phyloP scores from a whole-genome alignment of 2,113 vertebrate genomes.

The Chrysochloris asiatica region DNA sequence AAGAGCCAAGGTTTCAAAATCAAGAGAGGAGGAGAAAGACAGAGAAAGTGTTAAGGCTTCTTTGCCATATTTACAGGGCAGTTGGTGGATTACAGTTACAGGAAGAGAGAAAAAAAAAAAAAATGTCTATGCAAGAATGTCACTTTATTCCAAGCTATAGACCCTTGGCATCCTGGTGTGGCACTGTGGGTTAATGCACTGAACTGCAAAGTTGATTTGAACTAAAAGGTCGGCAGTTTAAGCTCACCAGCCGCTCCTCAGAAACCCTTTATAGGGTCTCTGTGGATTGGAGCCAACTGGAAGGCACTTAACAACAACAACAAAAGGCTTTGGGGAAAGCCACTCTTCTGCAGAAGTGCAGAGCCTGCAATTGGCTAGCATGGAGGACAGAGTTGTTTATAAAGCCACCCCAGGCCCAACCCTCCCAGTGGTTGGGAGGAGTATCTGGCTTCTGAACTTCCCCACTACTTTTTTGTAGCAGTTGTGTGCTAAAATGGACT shows the following conservation, averaged over 20 bases:
- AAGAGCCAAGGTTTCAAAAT: background rate
- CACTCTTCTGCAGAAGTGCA: accelerated
- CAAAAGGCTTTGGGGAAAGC: no score
- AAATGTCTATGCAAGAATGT: background rate
- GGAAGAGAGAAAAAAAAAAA: background rate
- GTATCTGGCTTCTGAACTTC: background rate
- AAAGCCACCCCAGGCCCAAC: background rate
- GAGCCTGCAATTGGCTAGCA: background rate
- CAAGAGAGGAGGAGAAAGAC: background rate
- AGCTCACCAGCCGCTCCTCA: no score
- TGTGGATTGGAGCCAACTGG: no score
- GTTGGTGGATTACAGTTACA: no score
- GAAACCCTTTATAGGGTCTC: no score
- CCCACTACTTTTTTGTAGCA: no score
- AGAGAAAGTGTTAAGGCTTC: background rate
- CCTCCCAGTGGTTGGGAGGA: background rate
- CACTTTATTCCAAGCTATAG: background rate
- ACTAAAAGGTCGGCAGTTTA: no score
- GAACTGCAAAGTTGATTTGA: no score
- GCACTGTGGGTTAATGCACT: no score
- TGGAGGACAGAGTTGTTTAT: no score
- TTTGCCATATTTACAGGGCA: background rate
- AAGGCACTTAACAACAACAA: no score
- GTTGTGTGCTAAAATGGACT: background rate
- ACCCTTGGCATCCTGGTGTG: no score